Conservation (phyloP, 2,113 vertebrate species). For the Amblyornis subalaris region DNA sequence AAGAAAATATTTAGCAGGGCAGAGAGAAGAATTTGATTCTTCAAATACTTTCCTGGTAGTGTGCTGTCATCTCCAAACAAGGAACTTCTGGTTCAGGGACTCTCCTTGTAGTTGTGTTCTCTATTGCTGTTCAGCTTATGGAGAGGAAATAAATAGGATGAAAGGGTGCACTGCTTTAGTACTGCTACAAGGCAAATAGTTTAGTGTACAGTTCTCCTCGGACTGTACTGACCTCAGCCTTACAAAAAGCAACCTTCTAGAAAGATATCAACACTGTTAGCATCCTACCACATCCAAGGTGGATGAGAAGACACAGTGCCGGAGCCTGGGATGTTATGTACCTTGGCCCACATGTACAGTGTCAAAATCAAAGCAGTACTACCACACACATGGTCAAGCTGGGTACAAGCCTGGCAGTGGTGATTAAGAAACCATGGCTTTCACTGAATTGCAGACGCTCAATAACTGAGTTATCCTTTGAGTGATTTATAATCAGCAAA, state of each 20-base stretch:
- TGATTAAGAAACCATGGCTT: background rate
- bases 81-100: background rate
- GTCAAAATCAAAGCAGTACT: background rate
- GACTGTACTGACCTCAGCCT: background rate
- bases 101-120: background rate
- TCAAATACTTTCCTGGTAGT: background rate
- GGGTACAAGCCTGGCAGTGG: background rate
- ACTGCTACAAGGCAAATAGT: background rate
- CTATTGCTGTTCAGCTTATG: background rate
- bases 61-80: background rate
- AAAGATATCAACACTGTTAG: background rate
- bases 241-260: background rate
- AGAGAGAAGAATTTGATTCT: background rate
- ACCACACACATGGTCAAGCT: background rate
- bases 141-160: background rate
- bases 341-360: background rate
- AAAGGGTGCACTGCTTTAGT: background rate
- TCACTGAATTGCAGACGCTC: background rate
- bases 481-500: background rate
- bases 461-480: background rate
- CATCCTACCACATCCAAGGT: background rate
- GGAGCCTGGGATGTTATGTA: background rate
- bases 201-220: background rate
- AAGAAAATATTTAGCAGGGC: background rate
- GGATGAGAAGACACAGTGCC: background rate